Conservation (phyloP, 2,888 invertebrate species). For the Tortrix viridana region DNA sequence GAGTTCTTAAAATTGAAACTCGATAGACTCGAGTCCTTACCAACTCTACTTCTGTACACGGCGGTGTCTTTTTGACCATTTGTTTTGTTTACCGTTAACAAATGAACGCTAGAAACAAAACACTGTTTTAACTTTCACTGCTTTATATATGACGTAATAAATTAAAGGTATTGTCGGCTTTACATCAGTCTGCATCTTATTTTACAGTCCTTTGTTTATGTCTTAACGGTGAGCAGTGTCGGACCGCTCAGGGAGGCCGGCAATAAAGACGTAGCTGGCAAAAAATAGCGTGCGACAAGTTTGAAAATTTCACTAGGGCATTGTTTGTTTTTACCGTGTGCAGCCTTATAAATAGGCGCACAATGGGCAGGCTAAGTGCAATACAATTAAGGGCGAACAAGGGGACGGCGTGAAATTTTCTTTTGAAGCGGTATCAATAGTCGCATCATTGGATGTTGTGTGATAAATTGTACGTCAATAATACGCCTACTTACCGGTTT, state of each 20-base stretch:
- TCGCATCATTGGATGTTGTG: conserved; percentile 71
- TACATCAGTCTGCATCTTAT: conserved; percentile 47
- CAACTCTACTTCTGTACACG: conserved; percentile 62
- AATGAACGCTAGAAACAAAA: conserved; percentile 61
- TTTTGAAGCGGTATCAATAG: conserved; percentile 67
- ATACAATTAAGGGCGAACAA: conserved; percentile 66
- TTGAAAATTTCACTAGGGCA: conserved; percentile 60
- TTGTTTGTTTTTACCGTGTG: conserved; percentile 58
- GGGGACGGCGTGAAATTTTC: conserved; percentile 72
- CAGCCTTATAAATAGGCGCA: conserved; percentile 59
- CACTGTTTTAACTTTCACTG: conserved; percentile 74
- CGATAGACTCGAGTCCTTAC: no score
- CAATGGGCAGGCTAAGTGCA: conserved; percentile 60
- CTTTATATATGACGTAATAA: conserved; percentile 79
- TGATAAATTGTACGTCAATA: conserved; percentile 75
- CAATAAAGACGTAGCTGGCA: conserved; percentile 55
- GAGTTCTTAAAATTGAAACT: no score
- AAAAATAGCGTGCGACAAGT: conserved; percentile 68
- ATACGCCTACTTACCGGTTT: conserved; percentile 58
- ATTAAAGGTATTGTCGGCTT: conserved; percentile 59
- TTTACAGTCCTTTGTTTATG: conserved; percentile 66
- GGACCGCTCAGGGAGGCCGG: conserved; percentile 62
- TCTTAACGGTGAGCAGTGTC: conserved; percentile 74
- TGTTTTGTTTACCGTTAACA: conserved; percentile 74
- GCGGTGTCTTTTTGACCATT: conserved; percentile 60